A percentile compares a stretch with the other conserved stretches of the same genome.
phyloP scores from a whole-genome alignment of 30 jellyfish, hydroid and myxozoan genomes.

The Aurelia coerulea region DNA sequence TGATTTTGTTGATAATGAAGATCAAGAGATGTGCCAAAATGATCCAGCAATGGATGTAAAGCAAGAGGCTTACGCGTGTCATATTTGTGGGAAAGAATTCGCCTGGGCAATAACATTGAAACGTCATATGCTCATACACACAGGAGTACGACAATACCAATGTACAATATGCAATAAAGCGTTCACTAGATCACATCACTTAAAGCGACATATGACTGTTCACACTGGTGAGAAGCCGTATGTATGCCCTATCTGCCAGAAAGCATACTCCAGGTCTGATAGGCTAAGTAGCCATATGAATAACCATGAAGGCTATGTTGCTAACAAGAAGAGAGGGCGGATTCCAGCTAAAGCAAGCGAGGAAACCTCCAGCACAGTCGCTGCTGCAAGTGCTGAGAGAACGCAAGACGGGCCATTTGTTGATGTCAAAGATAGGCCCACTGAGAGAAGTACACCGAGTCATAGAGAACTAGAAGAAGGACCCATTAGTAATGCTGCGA shows the following conservation, averaged over 20 bases:
- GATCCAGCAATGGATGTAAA: conserved; percentile 20
- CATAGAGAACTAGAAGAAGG: not conserved
- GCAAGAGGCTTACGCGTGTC: conserved; percentile 60
- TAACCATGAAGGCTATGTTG: conserved; percentile 63
- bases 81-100: conserved; percentile 65
- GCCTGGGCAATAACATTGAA: conserved; percentile 77
- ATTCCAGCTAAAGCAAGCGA: conserved; percentile 19
- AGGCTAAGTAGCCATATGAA: conserved; percentile 70
- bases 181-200: conserved; percentile 62
- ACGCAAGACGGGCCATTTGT: not conserved
- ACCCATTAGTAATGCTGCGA: not conserved
- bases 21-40: conserved; percentile 6
- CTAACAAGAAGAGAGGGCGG: conserved; percentile 51
- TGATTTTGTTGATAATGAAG: conserved; percentile 29
- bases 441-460: not conserved
- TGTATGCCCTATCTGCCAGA: conserved; percentile 62
- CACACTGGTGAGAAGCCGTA: conserved; percentile 76
- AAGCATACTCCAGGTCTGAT: conserved; percentile 76
- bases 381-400: conserved; percentile 5
- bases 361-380: not conserved
- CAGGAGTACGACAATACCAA: conserved; percentile 66
- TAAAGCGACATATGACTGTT: conserved; percentile 66
- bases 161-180: conserved; percentile 63
- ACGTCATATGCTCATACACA: conserved; percentile 65
- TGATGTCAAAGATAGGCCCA: not conserved